Evolutionary conservation across 1,140 invertebrate species (phyloP).

Genomic region (Drosophila arawakana): DNA sequence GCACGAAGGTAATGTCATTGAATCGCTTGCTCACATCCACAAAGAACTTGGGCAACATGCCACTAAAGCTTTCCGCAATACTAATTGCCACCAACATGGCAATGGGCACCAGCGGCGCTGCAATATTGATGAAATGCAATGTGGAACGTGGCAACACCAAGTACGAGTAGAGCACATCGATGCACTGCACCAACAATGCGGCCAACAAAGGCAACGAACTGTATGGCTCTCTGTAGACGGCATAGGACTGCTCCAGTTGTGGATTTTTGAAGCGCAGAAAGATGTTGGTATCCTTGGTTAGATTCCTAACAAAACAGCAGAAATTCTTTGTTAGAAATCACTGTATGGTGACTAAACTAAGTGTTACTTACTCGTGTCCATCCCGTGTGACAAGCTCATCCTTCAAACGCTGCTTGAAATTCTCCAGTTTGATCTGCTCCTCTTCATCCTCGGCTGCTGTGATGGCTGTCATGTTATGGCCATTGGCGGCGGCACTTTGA

Average conservation of each 20-base stretch:
- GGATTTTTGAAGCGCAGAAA: slow-evolving; percentile 88
- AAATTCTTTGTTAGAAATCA: neutral
- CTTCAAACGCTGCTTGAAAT: slow-evolving; percentile 90
- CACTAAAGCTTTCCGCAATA: slow-evolving; percentile 86
- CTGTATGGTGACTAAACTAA: too few relatives aligned
- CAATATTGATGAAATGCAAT: slow-evolving; percentile 84
- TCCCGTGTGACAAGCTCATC: slow-evolving; percentile 93
- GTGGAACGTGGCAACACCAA: slow-evolving; percentile 85
- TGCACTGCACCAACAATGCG: slow-evolving; percentile 87
- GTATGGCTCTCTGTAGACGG: slow-evolving; percentile 88
- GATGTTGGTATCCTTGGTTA: slow-evolving; percentile 88
- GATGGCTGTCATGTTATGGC: slow-evolving; percentile 22
- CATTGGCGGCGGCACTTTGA: slow-evolving; percentile 54
- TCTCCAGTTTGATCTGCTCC: slow-evolving; percentile 87
- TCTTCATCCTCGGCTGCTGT: slow-evolving; percentile 74
- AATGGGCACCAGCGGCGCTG: slow-evolving; percentile 85
- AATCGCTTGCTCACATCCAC: slow-evolving; percentile 85
- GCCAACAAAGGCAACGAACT: slow-evolving; percentile 88
- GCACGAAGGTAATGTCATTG: slow-evolving; percentile 86
- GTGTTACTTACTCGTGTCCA: slow-evolving; percentile 88
- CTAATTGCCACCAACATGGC: slow-evolving; percentile 85
- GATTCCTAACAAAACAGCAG: slow-evolving; percentile 85
- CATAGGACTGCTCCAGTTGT: slow-evolving; percentile 88
- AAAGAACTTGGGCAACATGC: slow-evolving; percentile 84
- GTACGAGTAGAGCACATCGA: slow-evolving; percentile 86